Evolutionary conservation across 30 jellyfish, hydroid and myxozoan genomes (phyloP).

Genomic region (Sanderia malayensis): DNA sequence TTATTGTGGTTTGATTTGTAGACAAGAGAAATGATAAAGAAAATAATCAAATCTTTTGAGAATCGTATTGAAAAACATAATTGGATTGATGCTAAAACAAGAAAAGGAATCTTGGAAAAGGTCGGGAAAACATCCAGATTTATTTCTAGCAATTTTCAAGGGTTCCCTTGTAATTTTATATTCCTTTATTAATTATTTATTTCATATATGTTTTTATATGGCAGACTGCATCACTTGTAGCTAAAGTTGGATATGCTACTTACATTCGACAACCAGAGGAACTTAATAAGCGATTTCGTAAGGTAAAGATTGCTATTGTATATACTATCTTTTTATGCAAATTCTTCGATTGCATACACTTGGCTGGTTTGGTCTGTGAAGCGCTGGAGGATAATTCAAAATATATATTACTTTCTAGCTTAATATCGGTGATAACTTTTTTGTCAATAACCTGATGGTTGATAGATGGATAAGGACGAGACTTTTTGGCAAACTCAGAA

Average conservation of each 20-base stretch:
- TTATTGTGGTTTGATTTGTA: conserved; percentile 10
- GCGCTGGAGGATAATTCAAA: too few species aligned
- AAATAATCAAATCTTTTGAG: conserved; percentile 80
- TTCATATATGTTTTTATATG: too few species aligned
- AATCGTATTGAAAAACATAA: conserved; percentile 61
- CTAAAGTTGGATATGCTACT: conserved; percentile 98
- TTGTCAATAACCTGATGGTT: conserved; percentile 78
- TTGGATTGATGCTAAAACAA: conserved; percentile 89
- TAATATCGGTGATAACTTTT: conserved; percentile 63
- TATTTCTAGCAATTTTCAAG: background rate
- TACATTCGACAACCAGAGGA: conserved; percentile 78
- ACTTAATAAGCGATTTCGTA: conserved; percentile 79
- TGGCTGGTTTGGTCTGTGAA: too few species aligned
- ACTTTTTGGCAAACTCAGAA: conserved; percentile 86
- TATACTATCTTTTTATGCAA: too few species aligned
- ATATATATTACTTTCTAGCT: conserved; percentile 57
- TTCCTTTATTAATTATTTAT: too few species aligned
- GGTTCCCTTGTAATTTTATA: too few species aligned
- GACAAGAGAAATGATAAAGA: conserved; percentile 90
- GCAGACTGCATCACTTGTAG: conserved; percentile 94
- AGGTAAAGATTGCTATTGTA: conserved; percentile 82
- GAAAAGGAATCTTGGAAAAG: conserved; percentile 86
- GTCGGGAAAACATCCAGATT: conserved; percentile 20
- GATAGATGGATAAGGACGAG: conserved; percentile 91
- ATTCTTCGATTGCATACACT: too few species aligned